Base-by-base conservation (phyloP, 2,888 invertebrate species). In the Acleris holmiana region DNA sequence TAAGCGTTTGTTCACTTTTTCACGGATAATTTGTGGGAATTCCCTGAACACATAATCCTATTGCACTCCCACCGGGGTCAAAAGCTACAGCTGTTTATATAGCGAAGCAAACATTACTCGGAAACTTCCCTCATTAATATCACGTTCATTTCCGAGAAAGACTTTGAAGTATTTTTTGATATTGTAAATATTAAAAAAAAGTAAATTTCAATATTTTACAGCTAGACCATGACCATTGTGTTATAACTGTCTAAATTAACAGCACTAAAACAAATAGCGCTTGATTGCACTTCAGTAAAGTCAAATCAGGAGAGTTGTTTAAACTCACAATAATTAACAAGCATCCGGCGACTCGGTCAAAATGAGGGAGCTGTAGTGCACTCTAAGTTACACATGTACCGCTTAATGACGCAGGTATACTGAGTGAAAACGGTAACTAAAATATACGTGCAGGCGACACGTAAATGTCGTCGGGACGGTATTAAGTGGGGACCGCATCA, bases 401-500 rank as follows among this genome's bases (percentile, higher is more conserved):
- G 86, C 88, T 86, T 90, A 89, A 90, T 89, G 89, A 88, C 83
- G 82, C 82, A 80, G 65, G 82, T 82, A 80, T 85, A 85, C 87
- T 86, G 80, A 80, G 80, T 83, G 85, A 85, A 83, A 81, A 80
- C 79, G 81, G 83, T 85, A 86, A 86, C 86, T 88, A 80, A 88
- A 88, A 88, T 90, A 89, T 89, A 86, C 81, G 83, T 84, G 82
- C 82, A 85, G 85, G 84, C 86, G 84, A 83, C 84, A 84, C 84
- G 82, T 83, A 84, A 89, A 87, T 89, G 89, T 89, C 88, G 82
- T 79, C 75, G 77, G 76, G 81, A 79, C 82, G 82, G 82, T 80
- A 80, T 83, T 86, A 87, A 91, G 88, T 88, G 90, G 85, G 85
- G 83, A 89, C 91, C 90, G 89, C 90, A 91, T 90, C 91, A 91